Evolutionary conservation across 2,888 invertebrate genomes (phyloP).

Genomic region (Dusona sp.): DNA sequence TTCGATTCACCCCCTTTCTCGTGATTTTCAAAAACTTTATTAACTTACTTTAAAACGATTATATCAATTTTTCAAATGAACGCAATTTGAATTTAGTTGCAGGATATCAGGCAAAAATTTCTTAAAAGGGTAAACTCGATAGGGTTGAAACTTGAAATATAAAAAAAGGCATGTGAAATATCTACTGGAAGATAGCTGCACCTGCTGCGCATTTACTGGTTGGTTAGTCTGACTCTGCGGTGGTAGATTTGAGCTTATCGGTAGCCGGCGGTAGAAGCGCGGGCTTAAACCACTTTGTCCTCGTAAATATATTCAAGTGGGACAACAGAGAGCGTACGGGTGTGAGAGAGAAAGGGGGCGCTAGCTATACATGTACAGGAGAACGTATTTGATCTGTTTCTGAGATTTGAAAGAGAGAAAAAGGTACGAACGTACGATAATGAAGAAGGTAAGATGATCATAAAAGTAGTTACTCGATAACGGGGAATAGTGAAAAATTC

Average conservation of each 20-base stretch:
- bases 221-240: conserved; percentile 15
- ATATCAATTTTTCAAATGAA: background rate
- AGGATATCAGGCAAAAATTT: background rate
- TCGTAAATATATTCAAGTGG: conserved; percentile 68
- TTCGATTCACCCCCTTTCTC: background rate
- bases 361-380: background rate
- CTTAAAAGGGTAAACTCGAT: background rate
- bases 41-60: background rate
- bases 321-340: conserved; percentile 55
- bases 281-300: conserved; percentile 65
- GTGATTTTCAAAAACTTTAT: background rate
- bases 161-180: conserved; percentile 3
- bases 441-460: background rate
- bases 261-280: conserved; percentile 56
- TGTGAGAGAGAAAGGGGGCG: conserved; percentile 36
- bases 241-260: conserved; percentile 53
- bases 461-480: background rate
- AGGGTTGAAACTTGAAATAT: background rate
- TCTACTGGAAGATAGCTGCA: conserved; percentile 40
- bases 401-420: conserved; percentile 8
- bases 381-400: conserved; percentile 38
- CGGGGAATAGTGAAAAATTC: background rate
- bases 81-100: background rate
- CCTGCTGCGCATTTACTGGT: conserved; percentile 50
- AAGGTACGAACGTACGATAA: conserved; percentile 20